Base-by-base conservation (phyloP, 2,797 vertebrate species). In the Rhinatrema bivittatum region DNA sequence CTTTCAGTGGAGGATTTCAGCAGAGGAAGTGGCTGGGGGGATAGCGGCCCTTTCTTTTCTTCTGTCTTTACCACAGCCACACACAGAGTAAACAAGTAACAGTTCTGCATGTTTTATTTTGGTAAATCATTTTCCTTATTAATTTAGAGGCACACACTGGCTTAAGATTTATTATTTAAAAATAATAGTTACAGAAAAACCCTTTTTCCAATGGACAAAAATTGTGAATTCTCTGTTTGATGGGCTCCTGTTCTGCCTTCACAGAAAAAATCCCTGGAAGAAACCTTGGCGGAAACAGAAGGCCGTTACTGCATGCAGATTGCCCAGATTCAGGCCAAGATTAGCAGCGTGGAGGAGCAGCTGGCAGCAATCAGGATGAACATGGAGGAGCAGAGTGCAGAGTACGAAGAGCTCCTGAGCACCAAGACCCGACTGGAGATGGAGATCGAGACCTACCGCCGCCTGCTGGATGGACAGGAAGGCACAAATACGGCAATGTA, bases 251-350 rank as follows among this genome's bases (percentile, higher is more conserved):
- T 18, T 26, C 12, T 18, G 30, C 35, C 39, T 51, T 20, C 45
- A 59, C 55, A 74, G 71, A 74, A 70, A 70, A 32, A 53, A 25
- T 62, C 68, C 16, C 60, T 60, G 1, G 65, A 64, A 24, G 25
- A 50, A 13, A 56, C 68, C 9, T 20, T 68, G 63, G 56, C 55
- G 0, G 68, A 72, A 43, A 68, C 32, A 0, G 41, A 70, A 42
- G 57, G 51, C n/a, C 53, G 46, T 29, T 70, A 62, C 28, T 56
- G 24, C 9, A 10, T 25, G 27, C 68, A 72, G 18, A 53, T 74
- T 21, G 53, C 64, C 30, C 44, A 64, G 17, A 51, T 64, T 37
- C 68, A 70, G 42, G 63, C 60, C 3, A 37, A 68, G 17, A 56
- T 74, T 1, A 11, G 30, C 5, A 21, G 6, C 0, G 4, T 22